phyloP scores from a whole-genome alignment of 92 coral and sea anemone genomes.

The Virgularia gustaviana region DNA sequence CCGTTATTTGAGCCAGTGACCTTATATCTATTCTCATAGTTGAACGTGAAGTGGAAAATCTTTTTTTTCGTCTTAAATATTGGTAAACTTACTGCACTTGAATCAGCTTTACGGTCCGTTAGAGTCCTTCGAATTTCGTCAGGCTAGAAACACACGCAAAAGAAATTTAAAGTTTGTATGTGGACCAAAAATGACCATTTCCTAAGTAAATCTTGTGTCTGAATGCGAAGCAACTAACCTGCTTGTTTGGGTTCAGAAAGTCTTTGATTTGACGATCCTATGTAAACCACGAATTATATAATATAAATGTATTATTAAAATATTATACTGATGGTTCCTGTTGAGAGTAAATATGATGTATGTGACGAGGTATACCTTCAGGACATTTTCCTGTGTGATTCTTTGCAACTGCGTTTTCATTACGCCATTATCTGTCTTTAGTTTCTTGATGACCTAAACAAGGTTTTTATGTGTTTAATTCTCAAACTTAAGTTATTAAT shows the following conservation, averaged over 20 bases:
- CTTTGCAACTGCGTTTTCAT: constrained; percentile 79
- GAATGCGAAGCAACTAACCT: constrained; percentile 52
- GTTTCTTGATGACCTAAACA: constrained; percentile 68
- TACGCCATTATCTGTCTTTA: constrained; percentile 82
- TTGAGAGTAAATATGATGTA: no score
- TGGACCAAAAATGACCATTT: not conserved
- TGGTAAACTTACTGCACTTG: constrained; percentile 75
- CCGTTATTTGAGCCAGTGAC: no score
- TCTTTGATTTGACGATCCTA: constrained; percentile 92
- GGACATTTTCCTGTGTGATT: constrained; percentile 77
- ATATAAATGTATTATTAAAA: not conserved
- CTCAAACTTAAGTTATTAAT: no score
- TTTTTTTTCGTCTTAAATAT: no score
- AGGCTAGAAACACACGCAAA: constrained; percentile 56
- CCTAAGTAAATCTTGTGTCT: no score
- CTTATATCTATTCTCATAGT: no score
- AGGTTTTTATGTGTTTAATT: no score
- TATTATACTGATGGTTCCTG: not conserved
- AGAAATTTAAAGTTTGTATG: not conserved
- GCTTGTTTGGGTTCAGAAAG: constrained; percentile 80
- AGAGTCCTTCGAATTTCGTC: constrained; percentile 91
- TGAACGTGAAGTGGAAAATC: no score
- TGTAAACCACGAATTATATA: no score
- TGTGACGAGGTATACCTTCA: constrained; percentile 55
- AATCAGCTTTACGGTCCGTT: constrained; percentile 84